Percentiles rank a stretch among this genome's conserved stretches.
Evolutionary conservation across 2,797 vertebrate genomes (phyloP).

Genomic region (Gastrophryne carolinensis): DNA sequence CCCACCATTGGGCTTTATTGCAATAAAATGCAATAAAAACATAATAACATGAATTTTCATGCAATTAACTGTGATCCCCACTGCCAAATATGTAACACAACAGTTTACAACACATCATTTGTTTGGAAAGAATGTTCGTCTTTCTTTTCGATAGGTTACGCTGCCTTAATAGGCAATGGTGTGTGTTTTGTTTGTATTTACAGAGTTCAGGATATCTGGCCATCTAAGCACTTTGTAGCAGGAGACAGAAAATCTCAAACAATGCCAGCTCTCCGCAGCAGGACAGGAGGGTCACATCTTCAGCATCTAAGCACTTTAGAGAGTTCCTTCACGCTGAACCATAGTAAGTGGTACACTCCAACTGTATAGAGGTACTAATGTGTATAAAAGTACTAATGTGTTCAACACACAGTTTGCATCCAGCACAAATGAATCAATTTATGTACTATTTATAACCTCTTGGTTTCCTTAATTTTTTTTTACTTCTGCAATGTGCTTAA

Average conservation of each 20-base stretch:
- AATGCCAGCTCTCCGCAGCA: constrained; percentile 87
- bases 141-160: background rate
- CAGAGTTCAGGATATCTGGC: constrained; percentile 81
- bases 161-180: constrained; percentile 12
- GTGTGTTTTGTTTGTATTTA: constrained; percentile 16
- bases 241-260: constrained; percentile 90
- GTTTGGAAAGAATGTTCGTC: background rate
- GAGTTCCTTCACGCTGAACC: constrained; percentile 88
- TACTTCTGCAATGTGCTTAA: too few relatives aligned
- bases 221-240: constrained; percentile 78
- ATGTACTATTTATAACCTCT: too few relatives aligned
- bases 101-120: background rate
- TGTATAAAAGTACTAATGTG: too few relatives aligned
- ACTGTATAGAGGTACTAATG: too few relatives aligned
- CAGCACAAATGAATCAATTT: too few relatives aligned
- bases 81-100: background rate
- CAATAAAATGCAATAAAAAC: too few relatives aligned
- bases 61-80: background rate
- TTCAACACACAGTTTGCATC: too few relatives aligned
- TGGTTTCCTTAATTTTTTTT: too few relatives aligned
- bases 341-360: constrained; percentile 79
- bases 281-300: constrained; percentile 78
- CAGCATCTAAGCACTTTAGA: constrained; percentile 90
- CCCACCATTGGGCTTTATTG: too few relatives aligned
- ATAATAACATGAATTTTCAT: background rate